Conservation (phyloP, 2,113 vertebrate species). For the Coregonus clupeaformis region DNA sequence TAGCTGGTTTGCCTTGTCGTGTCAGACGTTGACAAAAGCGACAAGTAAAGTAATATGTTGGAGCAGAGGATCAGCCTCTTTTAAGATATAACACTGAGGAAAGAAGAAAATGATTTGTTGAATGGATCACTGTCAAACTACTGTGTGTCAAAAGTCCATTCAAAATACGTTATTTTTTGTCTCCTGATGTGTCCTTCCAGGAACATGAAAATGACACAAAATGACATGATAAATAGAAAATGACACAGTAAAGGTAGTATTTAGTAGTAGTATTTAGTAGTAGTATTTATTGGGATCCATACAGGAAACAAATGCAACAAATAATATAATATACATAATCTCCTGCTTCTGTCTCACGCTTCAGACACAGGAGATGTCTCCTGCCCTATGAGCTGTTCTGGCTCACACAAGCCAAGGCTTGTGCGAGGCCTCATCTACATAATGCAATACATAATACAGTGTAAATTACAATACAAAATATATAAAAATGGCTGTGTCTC, state of each 20-base stretch:
- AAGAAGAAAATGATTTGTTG: neutral
- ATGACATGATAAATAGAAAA: neutral
- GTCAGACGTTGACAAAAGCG: slow-evolving; percentile 8
- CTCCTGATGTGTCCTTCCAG: neutral
- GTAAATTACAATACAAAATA: no score
- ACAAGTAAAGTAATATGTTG: neutral
- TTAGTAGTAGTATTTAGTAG: no score
- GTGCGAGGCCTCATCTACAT: no score
- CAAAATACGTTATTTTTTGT: neutral
- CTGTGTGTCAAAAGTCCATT: neutral
- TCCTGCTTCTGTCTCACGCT: no score
- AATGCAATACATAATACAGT: no score
- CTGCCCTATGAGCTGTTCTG: no score
- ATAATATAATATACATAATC: no score
- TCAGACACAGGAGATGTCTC: no score
- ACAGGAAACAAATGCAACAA: no score
- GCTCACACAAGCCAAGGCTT: no score
- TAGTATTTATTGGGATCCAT: no score
- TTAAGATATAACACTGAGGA: neutral
- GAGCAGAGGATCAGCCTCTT: neutral
- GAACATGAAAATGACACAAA: neutral
- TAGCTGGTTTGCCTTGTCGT: neutral
- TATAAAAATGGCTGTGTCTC: no score
- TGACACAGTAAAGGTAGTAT: neutral
- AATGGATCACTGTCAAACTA: neutral